Base-by-base conservation (phyloP, 1,140 invertebrate genomes). In the Eumeta japonica region DNA sequence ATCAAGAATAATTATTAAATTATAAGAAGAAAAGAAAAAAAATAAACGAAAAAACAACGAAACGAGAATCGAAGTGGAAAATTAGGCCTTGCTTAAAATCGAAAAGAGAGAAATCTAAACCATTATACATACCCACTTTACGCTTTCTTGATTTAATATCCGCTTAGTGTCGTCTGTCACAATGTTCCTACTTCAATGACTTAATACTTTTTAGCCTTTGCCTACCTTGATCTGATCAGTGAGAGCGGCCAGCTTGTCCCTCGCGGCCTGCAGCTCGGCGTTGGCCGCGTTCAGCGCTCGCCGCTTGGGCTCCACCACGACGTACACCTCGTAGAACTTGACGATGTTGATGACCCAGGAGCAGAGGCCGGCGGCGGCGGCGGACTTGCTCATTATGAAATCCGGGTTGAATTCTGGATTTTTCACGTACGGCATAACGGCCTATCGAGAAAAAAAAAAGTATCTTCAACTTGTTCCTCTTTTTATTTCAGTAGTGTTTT, bases 321-420 rank as follows among this genome's bases (percentile, higher is more conserved):
- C 88, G 60, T 88, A 97, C 11, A 97, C 91, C 28, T 91, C 86
- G 70, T 94, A 92, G 75, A 92, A 98, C 29, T 82, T 86, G 52
- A 90, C 80, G 45, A 97, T 94, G 64, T 97, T 97, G 37, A 94
- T 88, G 0, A 93, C 92, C 92, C 94, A 97, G 9, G 91, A 86
- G 58, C 92, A 97, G 0, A 97, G 72, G 36, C 89, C 93, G 35
- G 90, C 89, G 13, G 94, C 94, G 20, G 94, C 94, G 31, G 83
- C 80, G 1, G 93, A 97, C 74, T 96, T 96, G 0, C 82, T 79
- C 40, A 82, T 66, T 45, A 98, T 89, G 35, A 89, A 84, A 13
- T 94, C 89, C 0, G 92, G 87, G 41, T 88, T 83, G 59, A 97
- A 97, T 41, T 94, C 90, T 28, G 83, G 79, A 52, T 81, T 76